These are phyloP conservation scores for Tetheella fluctuosa DNA, from an alignment of 2,888 invertebrate species.

Conservation along the genomic window DNA sequence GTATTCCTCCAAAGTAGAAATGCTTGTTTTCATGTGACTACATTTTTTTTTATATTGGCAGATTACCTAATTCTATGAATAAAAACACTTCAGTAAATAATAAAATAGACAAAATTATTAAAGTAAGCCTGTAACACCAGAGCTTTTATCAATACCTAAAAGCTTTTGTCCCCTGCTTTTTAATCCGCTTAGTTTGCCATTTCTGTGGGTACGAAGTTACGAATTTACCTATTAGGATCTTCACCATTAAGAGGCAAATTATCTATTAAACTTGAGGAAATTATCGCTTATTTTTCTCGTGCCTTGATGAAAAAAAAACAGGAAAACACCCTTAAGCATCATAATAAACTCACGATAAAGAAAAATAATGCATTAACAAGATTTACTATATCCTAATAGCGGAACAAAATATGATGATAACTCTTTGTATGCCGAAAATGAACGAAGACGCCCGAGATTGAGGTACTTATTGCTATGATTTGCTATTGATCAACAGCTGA, in stretches of 20 bases:
- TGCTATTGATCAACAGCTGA: neutral
- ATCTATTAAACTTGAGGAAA: neutral
- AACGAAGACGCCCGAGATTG: neutral
- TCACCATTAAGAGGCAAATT: neutral
- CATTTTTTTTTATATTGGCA: too few relatives aligned
- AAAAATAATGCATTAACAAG: neutral
- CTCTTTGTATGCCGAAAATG: neutral
- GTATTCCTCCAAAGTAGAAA: too few relatives aligned
- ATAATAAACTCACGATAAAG: neutral
- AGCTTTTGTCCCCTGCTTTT: slow-evolving; percentile 4
- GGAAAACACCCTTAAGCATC: neutral
- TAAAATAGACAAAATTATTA: neutral
- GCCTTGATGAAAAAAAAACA: neutral
- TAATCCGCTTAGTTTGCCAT: neutral
- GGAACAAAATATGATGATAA: neutral
- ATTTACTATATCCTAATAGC: neutral
- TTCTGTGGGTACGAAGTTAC: neutral
- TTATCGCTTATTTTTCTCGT: neutral
- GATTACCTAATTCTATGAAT: too few relatives aligned
- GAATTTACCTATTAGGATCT: neutral
- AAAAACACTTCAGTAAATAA: too few relatives aligned
- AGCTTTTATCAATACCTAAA: neutral
- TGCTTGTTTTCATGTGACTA: too few relatives aligned
- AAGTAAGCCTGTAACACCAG: neutral
- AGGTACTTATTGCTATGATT: neutral